Conservation (phyloP, 2,797 vertebrate species). For the Austrolebias charrua region DNA sequence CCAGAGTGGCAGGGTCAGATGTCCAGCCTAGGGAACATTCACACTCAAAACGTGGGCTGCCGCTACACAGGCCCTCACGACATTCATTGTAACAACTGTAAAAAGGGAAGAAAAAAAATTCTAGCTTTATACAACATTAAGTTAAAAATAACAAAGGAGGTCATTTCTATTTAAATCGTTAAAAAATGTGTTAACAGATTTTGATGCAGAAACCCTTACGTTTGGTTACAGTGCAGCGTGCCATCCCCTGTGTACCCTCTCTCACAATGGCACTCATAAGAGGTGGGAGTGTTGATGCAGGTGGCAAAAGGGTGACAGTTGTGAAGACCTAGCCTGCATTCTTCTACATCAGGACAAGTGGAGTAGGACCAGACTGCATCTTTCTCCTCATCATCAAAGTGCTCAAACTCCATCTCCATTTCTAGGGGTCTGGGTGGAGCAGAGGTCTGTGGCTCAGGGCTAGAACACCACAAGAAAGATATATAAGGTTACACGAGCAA, state of each 20-base stretch:
- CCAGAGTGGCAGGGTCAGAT: conserved; percentile 80
- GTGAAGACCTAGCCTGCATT: conserved; percentile 89
- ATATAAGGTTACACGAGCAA: background rate
- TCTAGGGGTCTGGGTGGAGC: conserved; percentile 80
- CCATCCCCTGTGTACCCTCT: conserved; percentile 91
- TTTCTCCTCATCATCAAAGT: conserved; percentile 69
- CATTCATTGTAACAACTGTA: conserved; percentile 91
- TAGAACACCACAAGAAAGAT: conserved; percentile 22
- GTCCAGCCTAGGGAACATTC: conserved; percentile 93
- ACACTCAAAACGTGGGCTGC: conserved; percentile 86
- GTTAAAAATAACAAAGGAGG: background rate
- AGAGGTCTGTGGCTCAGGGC: conserved; percentile 80
- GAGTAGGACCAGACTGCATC: conserved; percentile 90
- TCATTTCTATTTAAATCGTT: background rate
- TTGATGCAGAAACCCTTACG: conserved; percentile 74
- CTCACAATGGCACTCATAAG: conserved; percentile 91
- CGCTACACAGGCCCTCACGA: conserved; percentile 88
- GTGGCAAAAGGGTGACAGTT: conserved; percentile 87
- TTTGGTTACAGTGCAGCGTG: conserved; percentile 89
- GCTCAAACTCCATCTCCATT: conserved; percentile 77
- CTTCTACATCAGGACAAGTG: conserved; percentile 91
- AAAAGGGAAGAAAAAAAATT: background rate
- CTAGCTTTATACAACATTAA: background rate
- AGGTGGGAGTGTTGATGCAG: conserved; percentile 89
- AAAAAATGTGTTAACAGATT: background rate